Conservation (phyloP, 2,888 invertebrate species). For the Trachelus iudaicus region DNA sequence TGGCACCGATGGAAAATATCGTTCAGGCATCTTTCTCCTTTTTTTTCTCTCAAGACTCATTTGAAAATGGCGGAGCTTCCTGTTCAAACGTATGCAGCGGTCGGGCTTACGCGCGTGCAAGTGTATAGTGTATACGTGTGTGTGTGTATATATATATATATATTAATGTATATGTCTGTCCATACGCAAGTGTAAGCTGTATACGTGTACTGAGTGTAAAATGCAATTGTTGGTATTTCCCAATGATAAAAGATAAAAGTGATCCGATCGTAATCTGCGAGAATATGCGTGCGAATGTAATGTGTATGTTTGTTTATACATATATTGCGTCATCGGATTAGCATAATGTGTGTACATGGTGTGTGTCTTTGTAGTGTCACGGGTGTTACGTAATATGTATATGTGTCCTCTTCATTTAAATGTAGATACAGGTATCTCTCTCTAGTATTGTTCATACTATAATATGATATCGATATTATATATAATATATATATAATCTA, state of each 20-base stretch:
- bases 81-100: conserved; percentile 6
- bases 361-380: neutral
- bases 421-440: conserved; percentile 23
- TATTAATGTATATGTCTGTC: neutral
- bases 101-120: conserved; percentile 21
- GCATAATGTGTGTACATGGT: neutral
- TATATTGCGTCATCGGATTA: neutral
- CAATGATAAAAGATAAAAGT: neutral
- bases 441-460: conserved; percentile 40
- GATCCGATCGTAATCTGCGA: neutral
- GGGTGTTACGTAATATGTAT: neutral
- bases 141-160: neutral
- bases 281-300: neutral
- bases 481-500: conserved; percentile 54
- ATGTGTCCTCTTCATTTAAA: conserved; percentile 4
- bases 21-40: neutral
- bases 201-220: neutral
- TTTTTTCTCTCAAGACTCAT: neutral
- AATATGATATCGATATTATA: conserved; percentile 33
- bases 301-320: neutral
- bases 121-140: conserved; percentile 22
- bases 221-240: neutral
- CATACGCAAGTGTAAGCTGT: neutral
- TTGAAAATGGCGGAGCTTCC: neutral
- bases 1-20: neutral